These are phyloP conservation scores for Calyptomena viridis DNA, from an alignment of 2,113 vertebrate genomes.

Conservation along the genomic window DNA sequence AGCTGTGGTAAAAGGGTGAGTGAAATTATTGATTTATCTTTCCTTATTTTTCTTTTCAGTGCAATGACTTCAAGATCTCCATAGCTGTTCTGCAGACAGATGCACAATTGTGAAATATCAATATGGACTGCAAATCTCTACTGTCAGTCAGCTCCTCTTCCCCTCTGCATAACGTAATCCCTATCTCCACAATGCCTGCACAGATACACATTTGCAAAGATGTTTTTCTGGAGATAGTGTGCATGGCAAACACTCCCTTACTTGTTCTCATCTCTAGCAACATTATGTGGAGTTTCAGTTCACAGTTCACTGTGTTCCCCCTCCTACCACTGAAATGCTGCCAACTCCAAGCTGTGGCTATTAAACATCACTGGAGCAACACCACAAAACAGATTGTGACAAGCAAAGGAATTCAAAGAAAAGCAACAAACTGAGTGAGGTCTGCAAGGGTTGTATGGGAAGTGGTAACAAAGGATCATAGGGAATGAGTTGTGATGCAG, in stretches of 20 bases:
- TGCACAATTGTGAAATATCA: slow-evolving; percentile 46
- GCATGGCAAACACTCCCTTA: background rate
- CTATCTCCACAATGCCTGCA: slow-evolving; percentile 11
- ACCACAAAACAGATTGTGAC: background rate
- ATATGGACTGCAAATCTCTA: slow-evolving; percentile 50
- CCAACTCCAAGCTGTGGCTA: slow-evolving; percentile 2
- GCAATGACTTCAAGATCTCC: background rate
- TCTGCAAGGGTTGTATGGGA: background rate
- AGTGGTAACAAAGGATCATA: background rate
- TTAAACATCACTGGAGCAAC: slow-evolving; percentile 21
- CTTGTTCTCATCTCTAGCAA: slow-evolving; percentile 30
- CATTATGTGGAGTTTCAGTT: slow-evolving; percentile 38
- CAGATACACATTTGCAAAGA: slow-evolving; percentile 20
- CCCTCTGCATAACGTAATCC: slow-evolving; percentile 23
- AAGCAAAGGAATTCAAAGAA: background rate
- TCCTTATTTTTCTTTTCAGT: background rate
- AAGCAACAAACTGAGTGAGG: background rate
- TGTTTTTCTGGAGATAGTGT: background rate
- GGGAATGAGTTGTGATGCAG: background rate
- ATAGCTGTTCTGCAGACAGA: slow-evolving; percentile 41
- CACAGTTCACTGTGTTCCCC: slow-evolving; percentile 32
- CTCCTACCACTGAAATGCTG: slow-evolving; percentile 41
- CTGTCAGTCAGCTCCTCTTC: slow-evolving; percentile 50
- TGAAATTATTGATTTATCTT: slow-evolving; percentile 38
- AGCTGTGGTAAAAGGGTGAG: slow-evolving; percentile 5